These are phyloP conservation scores for Drosophila sproati DNA, from an alignment of 1,140 invertebrate genomes.

Conservation along the genomic window DNA sequence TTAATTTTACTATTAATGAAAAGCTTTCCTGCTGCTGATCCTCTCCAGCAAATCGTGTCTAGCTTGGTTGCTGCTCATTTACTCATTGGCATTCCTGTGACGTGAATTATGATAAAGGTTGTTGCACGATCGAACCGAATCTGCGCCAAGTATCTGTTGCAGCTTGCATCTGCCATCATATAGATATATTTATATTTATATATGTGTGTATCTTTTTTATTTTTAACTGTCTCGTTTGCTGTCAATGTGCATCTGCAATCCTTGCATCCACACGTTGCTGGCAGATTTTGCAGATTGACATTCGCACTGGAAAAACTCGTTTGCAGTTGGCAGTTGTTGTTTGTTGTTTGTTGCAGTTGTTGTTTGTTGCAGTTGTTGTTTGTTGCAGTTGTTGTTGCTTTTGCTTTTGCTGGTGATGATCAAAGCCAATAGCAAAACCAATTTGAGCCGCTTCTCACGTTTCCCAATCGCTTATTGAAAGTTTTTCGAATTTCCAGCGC, in stretches of 20 bases:
- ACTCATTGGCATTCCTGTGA: not conserved
- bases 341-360: conserved; percentile 12
- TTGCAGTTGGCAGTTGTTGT: conserved; percentile 12
- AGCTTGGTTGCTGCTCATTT: not conserved
- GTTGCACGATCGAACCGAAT: not conserved
- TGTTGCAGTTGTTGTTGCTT: conserved; percentile 1
- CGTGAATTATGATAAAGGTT: conserved; percentile 1
- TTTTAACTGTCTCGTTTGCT: conserved; percentile 14
- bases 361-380: conserved; percentile 14
- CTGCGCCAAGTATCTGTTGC: not conserved
- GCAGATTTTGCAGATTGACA: conserved; percentile 44
- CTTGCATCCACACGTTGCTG: conserved; percentile 25
- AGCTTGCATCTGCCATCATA: not conserved
- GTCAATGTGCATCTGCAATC: conserved; percentile 46
- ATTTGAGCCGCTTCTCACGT: conserved; percentile 53
- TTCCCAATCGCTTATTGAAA: conserved; percentile 60
- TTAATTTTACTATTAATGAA: no score
- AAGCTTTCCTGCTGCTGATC: not conserved
- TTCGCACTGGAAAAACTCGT: conserved; percentile 56
- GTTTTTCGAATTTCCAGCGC: conserved; percentile 53
- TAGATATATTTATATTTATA: conserved; percentile 8
- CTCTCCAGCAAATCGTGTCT: not conserved
- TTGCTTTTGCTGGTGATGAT: conserved; percentile 29
- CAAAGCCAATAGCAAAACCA: conserved; percentile 49
- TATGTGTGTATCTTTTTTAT: conserved; percentile 1